Evolutionary conservation across 2,888 invertebrate genomes (phyloP), one percentile per base, ranked within the genome.

Genomic region (Lepetodrilus schrolli): DNA sequence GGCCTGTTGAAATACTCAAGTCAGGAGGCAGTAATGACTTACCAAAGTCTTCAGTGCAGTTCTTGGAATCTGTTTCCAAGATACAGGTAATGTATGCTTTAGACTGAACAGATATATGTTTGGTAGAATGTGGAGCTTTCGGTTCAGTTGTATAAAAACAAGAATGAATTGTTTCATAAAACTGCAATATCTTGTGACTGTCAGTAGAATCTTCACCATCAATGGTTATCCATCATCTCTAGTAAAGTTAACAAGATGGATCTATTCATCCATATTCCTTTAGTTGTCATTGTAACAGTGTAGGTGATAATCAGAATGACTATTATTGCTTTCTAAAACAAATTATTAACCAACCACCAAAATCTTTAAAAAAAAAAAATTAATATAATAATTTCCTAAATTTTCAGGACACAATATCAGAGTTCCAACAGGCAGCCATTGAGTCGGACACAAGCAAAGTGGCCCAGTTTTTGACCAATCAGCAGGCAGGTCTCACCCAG

Each of bases 1-100:
- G 82, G 82, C 78, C 83, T 0, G 43, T 71, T 1, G 74, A 74
- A 0, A 30, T 38, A 8, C 71, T 21, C 72, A 69, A 38, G 75
- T 77, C 43, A 79, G 76, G 21, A 43, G 13, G 4, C n/a, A 47
- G 5, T 17, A 23, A 21, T 17, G 26, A 21, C 68, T 77, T 13
- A 17, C 50, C 20, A 71, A 70, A 21, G 70, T 78, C 21, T 77
- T 74, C n/a, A 76, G 78, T 43, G 3, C 70, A 79, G 8, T 80
- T 82, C 38, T 65, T 78, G 4, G 23, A 70, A 20, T 73, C 74
- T n/a, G 47, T 82, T 3, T 72, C 75, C 13, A 66, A 77, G 37
- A 50, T 74, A 51, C 75, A 78, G 80, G 82, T 81, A 74, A 49
- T 47, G 7, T 8, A 23, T 65, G 66, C 3, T 34, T 34, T 0